Percentiles rank a stretch among this genome's conserved stretches.
These are phyloP conservation scores for Ceyx melanurus DNA, from an alignment of 2,113 vertebrate genomes.

Conservation along the genomic window DNA sequence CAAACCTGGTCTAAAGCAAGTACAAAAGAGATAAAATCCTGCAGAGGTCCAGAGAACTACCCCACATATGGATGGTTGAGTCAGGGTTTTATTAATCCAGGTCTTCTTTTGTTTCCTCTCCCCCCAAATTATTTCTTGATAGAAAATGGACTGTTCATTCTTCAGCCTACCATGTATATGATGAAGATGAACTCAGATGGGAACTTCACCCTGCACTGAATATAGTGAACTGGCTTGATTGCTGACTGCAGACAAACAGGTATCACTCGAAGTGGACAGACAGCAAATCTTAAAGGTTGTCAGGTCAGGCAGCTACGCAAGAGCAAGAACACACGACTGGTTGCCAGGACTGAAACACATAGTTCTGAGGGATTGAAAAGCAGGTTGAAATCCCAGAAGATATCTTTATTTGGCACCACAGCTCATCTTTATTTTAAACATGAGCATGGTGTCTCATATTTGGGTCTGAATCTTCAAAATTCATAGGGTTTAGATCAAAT, in stretches of 20 bases:
- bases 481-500: neutral
- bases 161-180: neutral
- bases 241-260: neutral
- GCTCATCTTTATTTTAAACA: constrained; percentile 2
- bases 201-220: neutral
- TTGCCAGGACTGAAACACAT: neutral
- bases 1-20: neutral
- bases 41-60: neutral
- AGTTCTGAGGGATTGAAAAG: constrained; percentile 17
- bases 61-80: neutral
- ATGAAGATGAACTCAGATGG: neutral
- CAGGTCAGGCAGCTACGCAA: neutral
- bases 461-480: neutral
- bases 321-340: neutral
- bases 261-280: neutral
- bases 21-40: neutral
- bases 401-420: neutral
- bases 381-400: neutral
- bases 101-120: neutral
- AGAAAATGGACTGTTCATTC: neutral
- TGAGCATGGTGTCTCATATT: neutral
- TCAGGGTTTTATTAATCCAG: neutral
- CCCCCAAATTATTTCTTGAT: neutral
- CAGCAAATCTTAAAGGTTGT: neutral
- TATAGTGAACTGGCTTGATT: neutral